Percentiles rank a stretch among this genome's conserved stretches.
Conservation (phyloP, 92 coral and sea anemone genomes). For the Phymanthus crucifer region DNA sequence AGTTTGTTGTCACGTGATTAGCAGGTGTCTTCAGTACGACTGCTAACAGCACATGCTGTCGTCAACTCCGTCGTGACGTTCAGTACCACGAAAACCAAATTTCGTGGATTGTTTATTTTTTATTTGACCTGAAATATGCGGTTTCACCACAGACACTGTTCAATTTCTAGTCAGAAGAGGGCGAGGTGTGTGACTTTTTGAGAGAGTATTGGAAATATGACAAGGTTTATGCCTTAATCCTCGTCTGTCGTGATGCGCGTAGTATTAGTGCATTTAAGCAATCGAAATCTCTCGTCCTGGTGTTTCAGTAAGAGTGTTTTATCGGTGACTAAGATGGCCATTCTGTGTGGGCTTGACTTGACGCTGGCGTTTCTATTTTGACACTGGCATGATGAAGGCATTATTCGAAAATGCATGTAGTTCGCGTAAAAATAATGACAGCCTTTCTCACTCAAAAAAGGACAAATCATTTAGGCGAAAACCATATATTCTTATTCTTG, state of each 20-base stretch:
- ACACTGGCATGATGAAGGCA: background rate
- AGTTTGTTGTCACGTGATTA: background rate
- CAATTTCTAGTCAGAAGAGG: background rate
- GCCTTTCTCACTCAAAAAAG: no score
- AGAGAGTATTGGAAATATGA: background rate
- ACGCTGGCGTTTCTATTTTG: background rate
- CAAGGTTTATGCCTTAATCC: background rate
- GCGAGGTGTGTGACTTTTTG: background rate
- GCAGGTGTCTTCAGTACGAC: background rate
- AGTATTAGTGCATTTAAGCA: background rate
- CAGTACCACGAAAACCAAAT: background rate
- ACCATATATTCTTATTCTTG: background rate
- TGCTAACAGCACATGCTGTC: background rate
- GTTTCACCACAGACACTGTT: background rate
- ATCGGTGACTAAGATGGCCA: background rate
- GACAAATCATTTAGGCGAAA: no score
- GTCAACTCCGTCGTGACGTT: background rate
- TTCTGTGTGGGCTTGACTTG: no score
- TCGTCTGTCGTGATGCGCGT: background rate
- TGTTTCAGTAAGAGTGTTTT: background rate
- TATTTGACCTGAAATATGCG: background rate
- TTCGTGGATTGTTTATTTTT: background rate
- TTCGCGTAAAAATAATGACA: background rate
- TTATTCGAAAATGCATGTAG: background rate
- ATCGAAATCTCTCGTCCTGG: no score